Evolutionary conservation across 2,113 vertebrate genomes (phyloP).

Genomic region (Numida meleagris): DNA sequence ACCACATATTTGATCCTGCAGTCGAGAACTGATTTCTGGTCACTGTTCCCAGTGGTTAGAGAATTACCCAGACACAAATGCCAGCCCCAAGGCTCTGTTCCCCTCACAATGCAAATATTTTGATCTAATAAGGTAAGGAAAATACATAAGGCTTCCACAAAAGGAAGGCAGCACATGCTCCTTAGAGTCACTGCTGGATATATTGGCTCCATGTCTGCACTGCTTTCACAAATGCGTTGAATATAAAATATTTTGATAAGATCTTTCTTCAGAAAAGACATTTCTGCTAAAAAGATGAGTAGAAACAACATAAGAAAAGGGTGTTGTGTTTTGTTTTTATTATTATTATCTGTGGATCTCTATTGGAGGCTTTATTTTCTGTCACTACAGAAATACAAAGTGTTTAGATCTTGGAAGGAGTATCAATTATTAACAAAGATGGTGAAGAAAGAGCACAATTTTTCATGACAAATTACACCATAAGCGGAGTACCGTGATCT

Average conservation of each 20-base stretch:
- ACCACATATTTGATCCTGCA: not conserved
- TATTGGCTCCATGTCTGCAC: not conserved
- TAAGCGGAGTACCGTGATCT: slow-evolving; percentile 19
- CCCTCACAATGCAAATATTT: not conserved
- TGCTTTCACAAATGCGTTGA: not conserved
- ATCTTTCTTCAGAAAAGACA: not conserved
- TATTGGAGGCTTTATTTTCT: slow-evolving; percentile 7
- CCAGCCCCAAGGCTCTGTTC: not conserved
- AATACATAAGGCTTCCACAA: not conserved
- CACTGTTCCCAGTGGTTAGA: not conserved
- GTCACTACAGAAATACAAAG: not conserved
- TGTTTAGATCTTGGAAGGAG: not conserved
- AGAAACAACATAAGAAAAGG: not conserved
- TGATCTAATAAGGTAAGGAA: not conserved
- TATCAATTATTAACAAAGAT: slow-evolving; percentile 45
- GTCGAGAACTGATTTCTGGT: not conserved
- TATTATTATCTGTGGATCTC: not conserved
- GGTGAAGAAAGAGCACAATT: slow-evolving; percentile 7
- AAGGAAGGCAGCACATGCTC: not conserved
- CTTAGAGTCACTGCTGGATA: not conserved
- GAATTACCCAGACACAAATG: not conserved
- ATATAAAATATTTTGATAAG: not conserved
- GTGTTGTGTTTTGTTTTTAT: not conserved
- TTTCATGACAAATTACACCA: slow-evolving; percentile 40
- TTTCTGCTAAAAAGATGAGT: not conserved